Base-by-base conservation (phyloP, 1,140 invertebrate genomes). In the Panagrolaimus sp. region DNA sequence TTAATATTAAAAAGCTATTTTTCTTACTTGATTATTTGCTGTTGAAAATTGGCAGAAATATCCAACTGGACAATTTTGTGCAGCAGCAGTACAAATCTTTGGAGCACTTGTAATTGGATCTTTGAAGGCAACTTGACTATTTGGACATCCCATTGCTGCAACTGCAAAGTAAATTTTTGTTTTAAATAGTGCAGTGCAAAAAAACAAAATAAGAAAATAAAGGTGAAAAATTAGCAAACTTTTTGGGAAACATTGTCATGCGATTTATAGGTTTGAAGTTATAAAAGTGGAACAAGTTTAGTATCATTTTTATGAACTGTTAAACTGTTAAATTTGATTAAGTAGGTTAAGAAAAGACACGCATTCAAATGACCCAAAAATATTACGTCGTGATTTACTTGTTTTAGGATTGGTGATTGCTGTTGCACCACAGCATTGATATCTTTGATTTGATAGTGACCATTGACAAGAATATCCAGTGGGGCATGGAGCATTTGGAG, bases 371-470 rank as follows among this genome's bases (percentile, higher is more conserved):
- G 42, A 13, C 67, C 45, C 8, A 62, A 53, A 63, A 67, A 25
- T 67, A 45, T 11, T 45, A 75, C 63, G 45, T 63, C 70, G 71
- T 27, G 53, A 63, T 38, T 66, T 74, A 57, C 68, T 74, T 13
- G 80, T 71, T 65, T 82, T 81, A 13, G 80, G 80, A 46, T 73
- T 74, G 44, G 70, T 74, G 65, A 82, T 81, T n/a, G 79, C 74
- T 3, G 77, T 82, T 11, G 79, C 78, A 46, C 79, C 80, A 66
- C 79, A 81, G 63, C 79, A 81, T 66, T 80, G 78, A 53, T 81
- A 81, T 43, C 79, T 53, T 68, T 81, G 79, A 57, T 82, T 81
- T 48, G 80, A 78, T 64, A 81, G 48, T 3, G 80, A 82, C 80
- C 80, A 81, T 51, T 81, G 79, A 63, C 79, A 81, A 23, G 79